Evolutionary conservation across 2,113 vertebrate genomes (phyloP).

Genomic region (Misgurnus mizolepis): DNA sequence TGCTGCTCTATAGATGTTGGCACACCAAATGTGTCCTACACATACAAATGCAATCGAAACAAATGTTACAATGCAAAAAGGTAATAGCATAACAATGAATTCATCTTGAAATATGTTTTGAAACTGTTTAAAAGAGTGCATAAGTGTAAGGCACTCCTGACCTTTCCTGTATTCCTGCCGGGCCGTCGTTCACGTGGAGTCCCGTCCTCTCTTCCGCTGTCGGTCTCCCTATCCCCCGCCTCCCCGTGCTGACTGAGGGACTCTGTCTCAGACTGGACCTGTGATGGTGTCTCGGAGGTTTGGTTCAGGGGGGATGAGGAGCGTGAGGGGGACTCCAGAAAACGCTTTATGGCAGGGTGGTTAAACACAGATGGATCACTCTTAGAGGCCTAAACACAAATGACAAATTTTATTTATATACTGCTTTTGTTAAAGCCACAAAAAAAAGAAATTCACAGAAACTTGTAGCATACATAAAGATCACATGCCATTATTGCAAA

Average conservation of each 20-base stretch:
- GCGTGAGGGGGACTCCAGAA: conserved; percentile 92
- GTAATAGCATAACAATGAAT: neutral
- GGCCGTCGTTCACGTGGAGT: conserved; percentile 78
- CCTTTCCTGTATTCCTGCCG: conserved; percentile 80
- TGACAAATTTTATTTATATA: neutral
- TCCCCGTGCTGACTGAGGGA: conserved; percentile 91
- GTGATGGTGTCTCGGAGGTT: conserved; percentile 89
- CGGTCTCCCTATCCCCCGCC: conserved; percentile 76
- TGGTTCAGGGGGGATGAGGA: conserved; percentile 96
- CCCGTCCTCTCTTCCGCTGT: conserved; percentile 77
- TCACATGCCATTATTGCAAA: too few relatives aligned
- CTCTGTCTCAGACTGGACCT: conserved; percentile 90
- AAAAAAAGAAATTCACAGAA: too few relatives aligned
- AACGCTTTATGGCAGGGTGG: conserved; percentile 94
- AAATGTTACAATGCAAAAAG: neutral
- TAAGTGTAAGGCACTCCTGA: conserved; percentile 58
- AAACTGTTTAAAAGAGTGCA: too few relatives aligned
- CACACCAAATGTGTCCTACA: conserved; percentile 84
- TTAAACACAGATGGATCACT: conserved; percentile 87
- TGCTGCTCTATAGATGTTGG: conserved; percentile 78
- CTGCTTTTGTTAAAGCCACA: too few relatives aligned
- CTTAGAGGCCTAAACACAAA: conserved; percentile 76
- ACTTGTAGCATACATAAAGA: too few relatives aligned
- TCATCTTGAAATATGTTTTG: too few relatives aligned
- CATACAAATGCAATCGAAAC: conserved; percentile 37